Percentiles rank a stretch among this genome's conserved stretches.
Conservation (phyloP, 2,113 vertebrate genomes). For the Phrynosoma blainvillii region DNA sequence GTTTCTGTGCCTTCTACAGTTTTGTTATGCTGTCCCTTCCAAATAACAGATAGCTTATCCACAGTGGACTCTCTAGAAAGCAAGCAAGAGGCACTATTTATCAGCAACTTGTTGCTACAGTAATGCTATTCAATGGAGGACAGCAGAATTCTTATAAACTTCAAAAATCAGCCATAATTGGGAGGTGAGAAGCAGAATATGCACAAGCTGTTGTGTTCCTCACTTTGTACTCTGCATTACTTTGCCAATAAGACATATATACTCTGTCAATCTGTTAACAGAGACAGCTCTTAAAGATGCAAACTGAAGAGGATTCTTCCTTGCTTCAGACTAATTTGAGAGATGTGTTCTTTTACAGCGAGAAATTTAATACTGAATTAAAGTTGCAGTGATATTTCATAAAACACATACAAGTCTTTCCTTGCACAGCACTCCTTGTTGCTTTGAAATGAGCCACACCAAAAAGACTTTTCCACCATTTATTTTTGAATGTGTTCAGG, state of each 20-base stretch:
- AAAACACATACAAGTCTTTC: neutral
- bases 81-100: neutral
- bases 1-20: neutral
- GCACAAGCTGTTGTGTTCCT: constrained; percentile 24
- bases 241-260: neutral
- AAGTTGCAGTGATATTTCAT: neutral
- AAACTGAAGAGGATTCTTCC: constrained; percentile 50
- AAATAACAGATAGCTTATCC: neutral
- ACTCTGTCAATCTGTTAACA: neutral
- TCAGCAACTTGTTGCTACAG: neutral
- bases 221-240: neutral
- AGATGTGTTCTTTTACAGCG: neutral
- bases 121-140: neutral
- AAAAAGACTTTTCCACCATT: constrained; percentile 59
- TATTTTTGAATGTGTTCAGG: constrained; percentile 67
- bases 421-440: neutral
- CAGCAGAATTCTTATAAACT: neutral
- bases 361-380: neutral
- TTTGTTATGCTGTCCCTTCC: neutral
- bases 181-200: constrained; percentile 32
- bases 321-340: constrained; percentile 5
- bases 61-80: neutral
- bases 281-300: neutral
- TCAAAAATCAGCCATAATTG: neutral
- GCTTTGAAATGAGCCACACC: constrained; percentile 10